Conservation (phyloP, 1,140 invertebrate species). For the Drosophila ananassae region DNA sequence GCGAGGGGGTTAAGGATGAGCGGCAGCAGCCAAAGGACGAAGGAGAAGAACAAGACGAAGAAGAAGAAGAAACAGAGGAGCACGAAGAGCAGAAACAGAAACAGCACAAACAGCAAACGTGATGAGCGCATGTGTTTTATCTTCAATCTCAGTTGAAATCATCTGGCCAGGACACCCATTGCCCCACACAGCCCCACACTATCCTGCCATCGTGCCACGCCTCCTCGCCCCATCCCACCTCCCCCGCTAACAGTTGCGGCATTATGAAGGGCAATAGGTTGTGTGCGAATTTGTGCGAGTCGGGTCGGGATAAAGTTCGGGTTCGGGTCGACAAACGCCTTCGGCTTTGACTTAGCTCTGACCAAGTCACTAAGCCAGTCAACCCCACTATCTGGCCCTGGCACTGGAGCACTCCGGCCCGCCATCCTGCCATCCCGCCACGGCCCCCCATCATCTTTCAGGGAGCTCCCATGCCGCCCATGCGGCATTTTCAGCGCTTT, state of each 20-base stretch:
- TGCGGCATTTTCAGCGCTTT: slow-evolving; percentile 43
- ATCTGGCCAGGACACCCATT: slow-evolving; percentile 50
- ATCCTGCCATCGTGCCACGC: not conserved
- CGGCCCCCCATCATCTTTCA: not conserved
- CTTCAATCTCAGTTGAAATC: slow-evolving; percentile 79
- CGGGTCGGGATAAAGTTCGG: slow-evolving; percentile 47
- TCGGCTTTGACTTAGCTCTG: slow-evolving; percentile 57
- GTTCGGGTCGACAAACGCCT: slow-evolving; percentile 51
- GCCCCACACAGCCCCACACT: slow-evolving; percentile 6
- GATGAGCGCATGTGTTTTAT: slow-evolving; percentile 82
- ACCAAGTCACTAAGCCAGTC: slow-evolving; percentile 60
- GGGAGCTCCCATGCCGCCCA: slow-evolving; percentile 3
- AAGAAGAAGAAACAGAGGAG: slow-evolving; percentile 9
- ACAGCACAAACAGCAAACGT: slow-evolving; percentile 67
- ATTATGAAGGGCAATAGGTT: slow-evolving; percentile 78
- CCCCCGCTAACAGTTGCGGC: slow-evolving; percentile 15
- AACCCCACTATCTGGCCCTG: slow-evolving; percentile 24
- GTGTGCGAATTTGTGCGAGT: slow-evolving; percentile 40
- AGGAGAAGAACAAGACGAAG: slow-evolving; percentile 2
- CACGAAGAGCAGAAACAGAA: slow-evolving; percentile 59
- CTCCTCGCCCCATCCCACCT: not conserved
- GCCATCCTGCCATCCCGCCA: not conserved
- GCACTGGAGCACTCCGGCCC: not conserved
- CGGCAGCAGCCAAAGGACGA: slow-evolving; percentile 13
- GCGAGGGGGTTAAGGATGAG: slow-evolving; percentile 13